Evolutionary conservation across 2,113 vertebrate species (phyloP).

Genomic region (Bos taurus): ARS-UCD2.0 NC_037333.1:60109501-60110000

Average conservation of each 20-base stretch:
- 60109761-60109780: not conserved
- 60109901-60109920: not conserved
- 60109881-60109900: not conserved
- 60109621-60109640: not conserved
- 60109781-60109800: not conserved
- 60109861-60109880: not conserved
- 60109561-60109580: not conserved
- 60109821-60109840: not conserved
- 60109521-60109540: not conserved
- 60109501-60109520: not conserved
- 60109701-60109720: not conserved
- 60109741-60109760: not conserved
- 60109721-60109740: not conserved
- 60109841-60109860: not conserved
- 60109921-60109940: not conserved
- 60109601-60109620: not conserved
- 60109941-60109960: not conserved
- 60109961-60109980: not conserved
- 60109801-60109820: not conserved
- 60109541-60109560: not conserved
- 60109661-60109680: not conserved
- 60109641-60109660: not conserved
- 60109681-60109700: not conserved
- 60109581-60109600: not conserved
- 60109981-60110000: not conserved